phyloP scores from a whole-genome alignment of 2,888 invertebrate genomes.

The Drosophila fulvimacula region DNA sequence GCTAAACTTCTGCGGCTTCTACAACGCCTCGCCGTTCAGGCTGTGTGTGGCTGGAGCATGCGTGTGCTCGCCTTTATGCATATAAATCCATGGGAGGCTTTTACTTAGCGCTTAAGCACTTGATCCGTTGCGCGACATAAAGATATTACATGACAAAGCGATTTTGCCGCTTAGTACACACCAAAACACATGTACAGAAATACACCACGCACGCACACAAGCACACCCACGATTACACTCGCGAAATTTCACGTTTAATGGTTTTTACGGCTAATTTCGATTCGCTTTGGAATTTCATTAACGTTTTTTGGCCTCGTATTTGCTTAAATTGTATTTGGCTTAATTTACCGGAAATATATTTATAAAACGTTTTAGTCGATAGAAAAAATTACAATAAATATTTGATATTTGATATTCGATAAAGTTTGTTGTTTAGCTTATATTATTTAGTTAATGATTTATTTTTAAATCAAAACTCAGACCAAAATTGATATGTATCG shows the following conservation, averaged over 20 bases:
- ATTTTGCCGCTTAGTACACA: conserved; percentile 57
- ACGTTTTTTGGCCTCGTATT: conserved; percentile 5
- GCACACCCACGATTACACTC: conserved; percentile 16
- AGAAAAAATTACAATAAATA: conserved; percentile 12
- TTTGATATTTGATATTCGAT: conserved; percentile 18
- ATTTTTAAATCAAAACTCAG: conserved; percentile 61
- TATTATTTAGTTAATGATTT: conserved; percentile 10
- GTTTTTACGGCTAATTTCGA: conserved; percentile 23
- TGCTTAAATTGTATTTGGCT: conserved; percentile 13
- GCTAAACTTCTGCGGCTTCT: conserved; percentile 53
- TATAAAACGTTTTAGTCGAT: not conserved
- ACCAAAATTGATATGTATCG: conserved; percentile 76
- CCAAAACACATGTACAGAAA: conserved; percentile 17
- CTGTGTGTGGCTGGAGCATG: conserved; percentile 37
- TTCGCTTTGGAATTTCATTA: conserved; percentile 33
- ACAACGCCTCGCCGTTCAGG: conserved; percentile 31
- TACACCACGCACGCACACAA: conserved; percentile 1
- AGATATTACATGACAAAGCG: conserved; percentile 75
- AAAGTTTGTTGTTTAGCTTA: conserved; percentile 33
- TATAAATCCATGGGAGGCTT: conserved; percentile 73
- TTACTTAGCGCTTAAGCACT: conserved; percentile 73
- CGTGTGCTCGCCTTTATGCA: conserved; percentile 67
- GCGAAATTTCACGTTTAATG: conserved; percentile 19
- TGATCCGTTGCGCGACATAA: conserved; percentile 72
- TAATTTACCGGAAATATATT: conserved; percentile 1